These are phyloP conservation scores for Argyresthia goedartella DNA, from an alignment of 2,888 invertebrate genomes.

Conservation along the genomic window DNA sequence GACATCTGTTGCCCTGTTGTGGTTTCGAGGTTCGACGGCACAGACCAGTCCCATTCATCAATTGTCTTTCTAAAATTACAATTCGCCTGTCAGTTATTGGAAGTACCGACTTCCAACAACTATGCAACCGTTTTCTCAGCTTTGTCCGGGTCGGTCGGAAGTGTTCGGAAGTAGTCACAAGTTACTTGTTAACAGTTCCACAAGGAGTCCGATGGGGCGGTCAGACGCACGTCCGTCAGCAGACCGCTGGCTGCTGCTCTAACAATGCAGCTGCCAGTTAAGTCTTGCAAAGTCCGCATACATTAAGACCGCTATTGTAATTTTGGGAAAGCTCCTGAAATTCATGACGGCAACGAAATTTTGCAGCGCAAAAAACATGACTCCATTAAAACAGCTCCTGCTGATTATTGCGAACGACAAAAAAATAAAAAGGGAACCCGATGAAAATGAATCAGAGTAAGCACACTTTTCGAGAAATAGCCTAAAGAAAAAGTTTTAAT, in stretches of 20 bases:
- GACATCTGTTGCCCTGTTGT: too few relatives aligned
- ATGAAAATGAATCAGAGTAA: constrained; percentile 48
- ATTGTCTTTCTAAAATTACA: neutral
- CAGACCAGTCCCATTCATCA: constrained; percentile 1
- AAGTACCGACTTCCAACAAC: constrained; percentile 16
- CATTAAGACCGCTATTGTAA: constrained; percentile 1
- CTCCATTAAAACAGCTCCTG: neutral
- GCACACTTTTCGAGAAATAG: constrained; percentile 40
- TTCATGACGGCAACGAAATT: neutral
- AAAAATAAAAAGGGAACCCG: constrained; percentile 13
- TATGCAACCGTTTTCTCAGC: constrained; percentile 31
- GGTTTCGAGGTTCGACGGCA: neutral
- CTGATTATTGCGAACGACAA: neutral
- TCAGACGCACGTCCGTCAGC: constrained; percentile 53
- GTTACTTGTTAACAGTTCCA: constrained; percentile 35
- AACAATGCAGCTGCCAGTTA: constrained; percentile 27
- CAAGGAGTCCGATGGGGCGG: constrained; percentile 40
- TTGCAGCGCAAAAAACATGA: neutral
- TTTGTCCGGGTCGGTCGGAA: neutral
- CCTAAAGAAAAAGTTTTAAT: constrained; percentile 64
- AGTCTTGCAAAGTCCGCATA: neutral
- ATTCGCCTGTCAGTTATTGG: constrained; percentile 1
- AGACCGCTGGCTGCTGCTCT: constrained; percentile 27
- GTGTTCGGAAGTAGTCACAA: constrained; percentile 15
- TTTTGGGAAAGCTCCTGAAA: neutral